Conservation (phyloP, 1,140 invertebrate genomes). For the Trachelipus rathkii region DNA sequence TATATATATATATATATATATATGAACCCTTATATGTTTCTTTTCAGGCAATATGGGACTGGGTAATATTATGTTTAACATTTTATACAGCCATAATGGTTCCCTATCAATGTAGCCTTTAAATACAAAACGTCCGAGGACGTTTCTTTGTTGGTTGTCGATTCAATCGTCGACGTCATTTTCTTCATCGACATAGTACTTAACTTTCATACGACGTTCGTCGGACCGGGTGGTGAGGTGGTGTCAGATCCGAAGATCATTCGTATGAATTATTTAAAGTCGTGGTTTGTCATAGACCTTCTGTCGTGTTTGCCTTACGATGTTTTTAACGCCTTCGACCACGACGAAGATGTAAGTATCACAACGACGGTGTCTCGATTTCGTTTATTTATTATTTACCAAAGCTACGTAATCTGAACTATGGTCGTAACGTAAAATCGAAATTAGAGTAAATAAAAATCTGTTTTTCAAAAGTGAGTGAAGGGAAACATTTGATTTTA, state of each 20-base stretch:
- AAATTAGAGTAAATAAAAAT: too few relatives aligned
- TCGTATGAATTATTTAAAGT: slow-evolving; percentile 97
- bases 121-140: slow-evolving; percentile 99
- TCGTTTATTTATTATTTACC: too few relatives aligned
- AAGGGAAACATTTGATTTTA: too few relatives aligned
- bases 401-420: too few relatives aligned
- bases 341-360: slow-evolving; percentile 90
- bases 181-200: slow-evolving; percentile 99
- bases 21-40: not conserved
- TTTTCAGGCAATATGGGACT: slow-evolving; percentile 92
- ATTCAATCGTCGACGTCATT: slow-evolving; percentile 98
- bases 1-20: too few relatives aligned
- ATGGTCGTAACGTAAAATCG: too few relatives aligned
- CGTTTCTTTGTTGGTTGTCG: slow-evolving; percentile 90
- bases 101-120: slow-evolving; percentile 99
- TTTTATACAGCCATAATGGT: slow-evolving; percentile 99
- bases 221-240: slow-evolving; percentile 95
- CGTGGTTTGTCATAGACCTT: slow-evolving; percentile 99
- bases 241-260: slow-evolving; percentile 97
- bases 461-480: too few relatives aligned
- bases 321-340: slow-evolving; percentile 99
- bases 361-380: slow-evolving; percentile 24
- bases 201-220: slow-evolving; percentile 99
- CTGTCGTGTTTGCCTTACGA: slow-evolving; percentile 99
- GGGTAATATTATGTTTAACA: slow-evolving; percentile 98